Evolutionary conservation across 2,113 vertebrate species (phyloP), one percentile per base, ranked within the genome.

Genomic region (Phaethon lepturus): DNA sequence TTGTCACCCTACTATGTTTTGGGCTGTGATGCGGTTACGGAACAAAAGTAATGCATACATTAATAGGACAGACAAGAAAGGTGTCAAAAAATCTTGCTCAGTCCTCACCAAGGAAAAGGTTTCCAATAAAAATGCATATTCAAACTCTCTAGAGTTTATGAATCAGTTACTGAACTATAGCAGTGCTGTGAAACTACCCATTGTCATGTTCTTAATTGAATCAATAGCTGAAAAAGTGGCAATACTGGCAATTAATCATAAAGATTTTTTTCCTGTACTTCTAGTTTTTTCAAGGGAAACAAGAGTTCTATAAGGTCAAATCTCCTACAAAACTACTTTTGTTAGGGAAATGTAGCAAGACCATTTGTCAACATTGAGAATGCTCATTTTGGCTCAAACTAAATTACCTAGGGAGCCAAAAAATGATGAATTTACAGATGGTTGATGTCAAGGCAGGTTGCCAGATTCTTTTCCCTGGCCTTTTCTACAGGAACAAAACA

Each of bases 401-500:
- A 69, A 92, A 96, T 96, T 95, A 95, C 85, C 91, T 25, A 50
- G 68, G 83, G 80, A 94, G 82, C 58, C 26, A 66, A 90, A 93
- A 97, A 86, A 87, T 96, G 95, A 96, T 97, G 94, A 97, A 96
- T 97, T 97, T 89, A 82, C 86, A 95, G 95, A 96, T 92, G 96
- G 92, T 9, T 92, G 94, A 91, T 90, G 86, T 86, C 74, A 97
- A 96, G 90, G 94, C 87, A 97, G 86, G 90, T 85, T 95, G 86
- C 89, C 95, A 97, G 58, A 88, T 95, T 90, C 33, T 95, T 93
- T 92, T 64, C 29, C 87, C 26, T 74, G 79, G 62, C 40, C 80
- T 89, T 94, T 94, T 84, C 77, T 86, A 53, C 55, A 88, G 76
- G n/a, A 71, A 88, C 29, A 88, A 87, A 95, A 75, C 13, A 81